Percentiles rank a stretch among this genome's conserved stretches.
phyloP scores from a whole-genome alignment of 2,113 vertebrate species.

The Cyphomyrus discorhynchus region DNA sequence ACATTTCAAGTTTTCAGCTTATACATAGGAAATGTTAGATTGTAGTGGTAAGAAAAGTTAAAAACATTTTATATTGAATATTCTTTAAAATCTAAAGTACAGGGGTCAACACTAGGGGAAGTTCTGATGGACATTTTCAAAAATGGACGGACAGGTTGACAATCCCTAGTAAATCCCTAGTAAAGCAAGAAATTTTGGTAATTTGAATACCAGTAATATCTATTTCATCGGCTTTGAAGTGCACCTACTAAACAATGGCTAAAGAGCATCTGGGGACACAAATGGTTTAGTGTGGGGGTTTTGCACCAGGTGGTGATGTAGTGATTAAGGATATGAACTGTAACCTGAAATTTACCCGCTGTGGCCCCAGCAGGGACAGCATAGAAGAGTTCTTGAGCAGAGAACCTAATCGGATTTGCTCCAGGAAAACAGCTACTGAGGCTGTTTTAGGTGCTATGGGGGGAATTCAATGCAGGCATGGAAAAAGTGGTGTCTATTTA shows the following conservation, averaged over 20 bases:
- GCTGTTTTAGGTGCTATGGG: background rate
- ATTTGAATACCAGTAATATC: background rate
- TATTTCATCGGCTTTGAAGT: background rate
- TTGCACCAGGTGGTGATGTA: background rate
- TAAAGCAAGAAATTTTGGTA: background rate
- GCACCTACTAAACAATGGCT: background rate
- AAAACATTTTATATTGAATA: background rate
- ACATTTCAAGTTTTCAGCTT: background rate
- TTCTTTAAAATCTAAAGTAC: background rate
- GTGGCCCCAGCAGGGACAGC: background rate
- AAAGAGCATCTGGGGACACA: background rate
- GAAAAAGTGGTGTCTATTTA: background rate
- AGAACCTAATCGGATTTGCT: background rate
- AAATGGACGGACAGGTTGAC: background rate
- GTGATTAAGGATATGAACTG: slow-evolving; percentile 2
- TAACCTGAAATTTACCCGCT: background rate
- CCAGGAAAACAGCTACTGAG: background rate
- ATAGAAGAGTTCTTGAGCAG: background rate
- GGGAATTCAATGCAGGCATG: background rate
- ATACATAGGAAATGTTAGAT: background rate
- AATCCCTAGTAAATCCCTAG: background rate
- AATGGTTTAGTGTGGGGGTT: background rate
- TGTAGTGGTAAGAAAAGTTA: background rate
- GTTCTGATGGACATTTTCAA: background rate
- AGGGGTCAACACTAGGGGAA: background rate